Base-by-base conservation (phyloP, 1,140 invertebrate species). In the Heterodera schachtii region DNA sequence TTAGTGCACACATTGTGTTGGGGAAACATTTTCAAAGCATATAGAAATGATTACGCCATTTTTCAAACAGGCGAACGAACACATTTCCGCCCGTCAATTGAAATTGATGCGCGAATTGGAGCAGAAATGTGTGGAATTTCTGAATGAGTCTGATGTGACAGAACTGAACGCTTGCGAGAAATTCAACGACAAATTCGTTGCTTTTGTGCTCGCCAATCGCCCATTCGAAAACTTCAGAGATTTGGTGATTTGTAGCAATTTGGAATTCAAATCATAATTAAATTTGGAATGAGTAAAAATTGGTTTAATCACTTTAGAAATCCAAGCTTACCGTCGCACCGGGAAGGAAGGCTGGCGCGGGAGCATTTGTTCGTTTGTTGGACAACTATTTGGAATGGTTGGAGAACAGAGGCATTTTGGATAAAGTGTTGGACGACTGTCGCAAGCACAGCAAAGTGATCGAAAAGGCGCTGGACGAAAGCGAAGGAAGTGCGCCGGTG, bases 381-480 rank as follows among this genome's bases (percentile, higher is more conserved):
- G 81, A 84, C 3, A 16, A n/a, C 16, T 74, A 83, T 76, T 75
- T 82, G 49, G 82, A 83, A 16, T 82, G 60, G 67, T 64, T 83
- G 60, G 64, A 73, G 66, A 85, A 82, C 70, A 16, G 84, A 16
- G 75, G 81, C n/a, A 71, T 87, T n/a, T 46, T 87, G 19, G 85
- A 89, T 16, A 71, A 86, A 41, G 79, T 87, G 75, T 78, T 87
- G 6, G 85, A 85, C 49, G 87, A 87, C 73, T 87, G 86, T 67
- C 80, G 81, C 52, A 64, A 81, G 21, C 85, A 86, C 57, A 73
- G 82, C 21, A 67, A 81, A 52, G 49, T 73, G 49, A 88, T 87
- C 3, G 41, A 88, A 73, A 73, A 78, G 47, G 86, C 82, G 47
- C 79, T 87, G 16, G 64, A 84, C 19, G 46, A 70, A 13, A 66